Evolutionary conservation across 2,113 vertebrate species (phyloP), one percentile per base, ranked within the genome.

Genomic region (Channa argus): DNA sequence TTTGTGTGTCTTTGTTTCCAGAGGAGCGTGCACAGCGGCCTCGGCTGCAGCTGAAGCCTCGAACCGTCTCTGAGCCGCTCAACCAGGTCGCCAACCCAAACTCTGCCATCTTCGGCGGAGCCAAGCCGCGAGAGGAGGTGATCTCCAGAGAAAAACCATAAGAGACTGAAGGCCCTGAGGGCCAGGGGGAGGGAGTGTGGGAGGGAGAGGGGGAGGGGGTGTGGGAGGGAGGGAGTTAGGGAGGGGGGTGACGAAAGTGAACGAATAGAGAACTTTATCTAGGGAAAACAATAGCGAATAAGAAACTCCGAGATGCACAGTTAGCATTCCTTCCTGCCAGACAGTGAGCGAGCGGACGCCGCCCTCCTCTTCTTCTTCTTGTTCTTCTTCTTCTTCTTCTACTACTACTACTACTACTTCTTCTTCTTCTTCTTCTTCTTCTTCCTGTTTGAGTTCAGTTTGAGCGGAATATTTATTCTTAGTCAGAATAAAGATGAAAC

Each of bases 51-150:
- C 95, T 99, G 90, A 99, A 99, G 89, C 97, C 98, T 43, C 96
- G 98, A 75, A 99, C 98, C 69, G 97, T 99, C 50, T 95, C 91
- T 1, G 97, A 94, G 4, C 98, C 98, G 63, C 96, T 99, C 89
- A 99, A 99, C 87, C 98, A 99, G 96, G 98, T 99, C 91, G 98
- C 98, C 95, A 99, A 99, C 88, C 98, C 98, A 5, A 96, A 99
- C 89, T 99, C 98, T 1, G 97, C 98, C 49, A 99, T 99, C 94
- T 99, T 99, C 1, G 98, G 98, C 55, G 98, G 98, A 86, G 98
- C 97, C 86, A 96, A 97, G 91, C 98, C 98, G 58, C 94, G 98
- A 89, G 97, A 98, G 95, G 98, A 99, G 96, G 95, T 96, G 89
- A 95, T 95, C 89, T 89, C 96, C 60, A 94, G 88, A 93, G 96